Conservation (phyloP, 1,140 invertebrate species). For the Habropoda laboriosa region DNA sequence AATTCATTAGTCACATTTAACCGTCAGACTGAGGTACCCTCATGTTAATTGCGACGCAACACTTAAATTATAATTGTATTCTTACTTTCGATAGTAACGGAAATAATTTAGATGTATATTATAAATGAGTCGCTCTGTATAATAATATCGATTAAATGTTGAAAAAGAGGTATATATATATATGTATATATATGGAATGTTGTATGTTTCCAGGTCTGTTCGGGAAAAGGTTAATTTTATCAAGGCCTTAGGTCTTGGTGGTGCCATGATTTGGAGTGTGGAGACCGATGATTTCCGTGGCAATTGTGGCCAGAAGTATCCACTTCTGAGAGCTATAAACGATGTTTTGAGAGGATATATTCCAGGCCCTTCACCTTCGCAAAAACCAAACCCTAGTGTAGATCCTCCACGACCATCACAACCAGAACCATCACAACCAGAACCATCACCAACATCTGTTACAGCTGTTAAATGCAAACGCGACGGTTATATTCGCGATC, state of each 20-base stretch:
- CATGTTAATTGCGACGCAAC: too few relatives aligned
- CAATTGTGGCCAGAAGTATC: constrained; percentile 84
- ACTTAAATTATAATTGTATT: too few relatives aligned
- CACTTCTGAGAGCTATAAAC: constrained; percentile 84
- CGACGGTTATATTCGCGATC: constrained; percentile 64
- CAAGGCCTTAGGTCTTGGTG: constrained; percentile 82
- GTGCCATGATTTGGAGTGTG: constrained; percentile 88
- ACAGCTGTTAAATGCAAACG: constrained; percentile 55
- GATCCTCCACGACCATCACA: background rate
- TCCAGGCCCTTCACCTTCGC: constrained; percentile 48
- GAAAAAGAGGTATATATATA: background rate
- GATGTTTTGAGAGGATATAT: constrained; percentile 66
- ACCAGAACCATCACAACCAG: background rate
- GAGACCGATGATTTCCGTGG: constrained; percentile 89
- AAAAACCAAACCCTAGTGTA: background rate
- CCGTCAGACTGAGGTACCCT: too few relatives aligned
- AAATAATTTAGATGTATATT: too few relatives aligned
- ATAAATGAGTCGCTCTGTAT: too few relatives aligned
- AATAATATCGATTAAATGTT: background rate
- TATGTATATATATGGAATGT: background rate
- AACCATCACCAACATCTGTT: constrained; percentile 28
- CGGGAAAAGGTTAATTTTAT: constrained; percentile 83
- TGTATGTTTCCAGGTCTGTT: constrained; percentile 77
- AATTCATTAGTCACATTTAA: too few relatives aligned
- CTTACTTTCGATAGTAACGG: too few relatives aligned